Evolutionary conservation across 2,113 vertebrate species (phyloP), one percentile per base, ranked within the genome.

Genomic region (Vireo altiloquus): DNA sequence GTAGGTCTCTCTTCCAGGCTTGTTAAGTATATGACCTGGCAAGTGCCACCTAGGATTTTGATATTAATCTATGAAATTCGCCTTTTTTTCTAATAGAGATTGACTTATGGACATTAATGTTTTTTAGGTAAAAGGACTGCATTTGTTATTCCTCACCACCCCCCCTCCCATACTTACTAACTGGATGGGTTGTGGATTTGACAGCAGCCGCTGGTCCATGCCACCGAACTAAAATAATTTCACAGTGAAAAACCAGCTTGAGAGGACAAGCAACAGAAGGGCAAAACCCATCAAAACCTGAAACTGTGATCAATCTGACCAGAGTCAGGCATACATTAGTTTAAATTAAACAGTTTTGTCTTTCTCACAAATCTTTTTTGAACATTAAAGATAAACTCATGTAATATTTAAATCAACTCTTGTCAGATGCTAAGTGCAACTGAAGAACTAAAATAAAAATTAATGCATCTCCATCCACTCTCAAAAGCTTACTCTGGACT

Each of bases 161-260:
- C 22, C 24, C 24, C 27, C 4, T 35, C 23, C 27, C 4, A 2
- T 86, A 91, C 89, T 80, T 81, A 89, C 92, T 87, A 95, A 90
- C 89, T 95, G 91, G 94, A 92, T 85, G 91, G 90, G 84, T 95
- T 80, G 89, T 64, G 72, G 89, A 96, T 89, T 72, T 97, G 97
- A 96, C 96, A 97, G 97, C 94, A 96, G 96, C 94, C 95, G 95
- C 94, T 95, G 95, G 96, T 96, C 94, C 94, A 89, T 96, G 94
- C 94, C 92, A 96, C 92, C 89, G 68, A 89, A 94, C 96, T 96
- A 92, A 96, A 95, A 92, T 95, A 94, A 97, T 96, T 96, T 95
- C 94, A 78, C 91, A 92, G 90, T 92, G 92, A 94, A 97, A 97
- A 95, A 92, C 82, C 94, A 79, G 89, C 91, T 94, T 69, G 69